Conservation (phyloP, 2,113 vertebrate species). For the Natator depressus region DNA sequence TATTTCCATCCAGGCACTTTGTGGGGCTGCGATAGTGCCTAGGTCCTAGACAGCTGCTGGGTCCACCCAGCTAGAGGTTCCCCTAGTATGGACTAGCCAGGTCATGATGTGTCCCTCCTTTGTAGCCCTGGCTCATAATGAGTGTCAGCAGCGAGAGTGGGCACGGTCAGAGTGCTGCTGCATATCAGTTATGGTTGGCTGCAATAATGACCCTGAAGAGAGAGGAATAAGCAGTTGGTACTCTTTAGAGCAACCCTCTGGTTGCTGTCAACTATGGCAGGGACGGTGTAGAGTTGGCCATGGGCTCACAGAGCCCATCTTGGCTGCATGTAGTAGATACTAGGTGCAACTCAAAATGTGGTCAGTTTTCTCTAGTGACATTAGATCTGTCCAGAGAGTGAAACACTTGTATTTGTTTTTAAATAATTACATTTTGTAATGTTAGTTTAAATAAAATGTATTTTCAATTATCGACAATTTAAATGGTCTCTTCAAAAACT, state of each 20-base stretch:
- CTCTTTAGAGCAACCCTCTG: not conserved
- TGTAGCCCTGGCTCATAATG: not conserved
- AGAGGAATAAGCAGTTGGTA: not conserved
- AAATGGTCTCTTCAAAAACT: not conserved
- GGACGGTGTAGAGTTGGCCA: not conserved
- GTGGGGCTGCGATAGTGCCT: not conserved
- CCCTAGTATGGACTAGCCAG: not conserved
- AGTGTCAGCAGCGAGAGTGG: not conserved
- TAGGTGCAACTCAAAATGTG: not conserved
- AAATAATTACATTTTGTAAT: fast-evolving
- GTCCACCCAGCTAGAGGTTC: not conserved
- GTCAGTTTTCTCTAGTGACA: not conserved
- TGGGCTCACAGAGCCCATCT: not conserved
- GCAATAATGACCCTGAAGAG: not conserved
- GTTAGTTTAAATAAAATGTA: not conserved
- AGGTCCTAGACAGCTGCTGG: not conserved
- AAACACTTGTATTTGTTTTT: not conserved
- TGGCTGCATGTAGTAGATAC: not conserved
- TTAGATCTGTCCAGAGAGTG: not conserved
- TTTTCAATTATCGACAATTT: not conserved
- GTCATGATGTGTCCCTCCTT: not conserved
- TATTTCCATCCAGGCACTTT: not conserved
- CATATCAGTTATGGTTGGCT: not conserved
- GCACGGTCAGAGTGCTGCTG: not conserved
- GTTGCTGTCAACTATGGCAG: not conserved